Base-by-base conservation (phyloP, 2,888 invertebrate species). In the Stenchaetothrips biformis region DNA sequence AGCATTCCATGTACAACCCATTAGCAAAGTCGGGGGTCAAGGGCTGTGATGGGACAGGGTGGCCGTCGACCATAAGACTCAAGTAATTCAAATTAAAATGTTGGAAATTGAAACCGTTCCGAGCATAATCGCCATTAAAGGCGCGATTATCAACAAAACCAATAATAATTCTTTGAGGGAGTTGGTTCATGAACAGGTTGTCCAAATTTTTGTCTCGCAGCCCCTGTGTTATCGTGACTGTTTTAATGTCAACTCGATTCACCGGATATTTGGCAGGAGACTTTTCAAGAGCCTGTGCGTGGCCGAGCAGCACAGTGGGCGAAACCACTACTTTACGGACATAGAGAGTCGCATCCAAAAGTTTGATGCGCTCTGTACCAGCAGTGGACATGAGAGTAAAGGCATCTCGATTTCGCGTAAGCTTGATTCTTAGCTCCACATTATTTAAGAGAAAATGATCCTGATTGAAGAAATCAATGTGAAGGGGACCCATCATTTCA, bases 151-250 rank as follows among this genome's bases (percentile, higher is more conserved):
- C n/a, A 1, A n/a, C 62, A 2, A 86, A 84, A 6, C 84, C 84
- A n/a, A 86, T 48, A 47, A 85, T 82, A 18, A 85, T 81, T 78
- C 84, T 81, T 81, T 84, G 83, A 0, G 86, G 86, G n/a, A 85
- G 79, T 80, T 84, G 84, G 0, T 84, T 84, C 4, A 83, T 62
- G 80, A 85, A 85, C 13, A 86, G 67, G 79, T 86, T 85, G 78
- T 37, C 37, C 37, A 37, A 37, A 37, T 37, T 37, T 37, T 37
- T 37, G 4, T 37, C 37, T 1, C 37, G 86, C 85, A 78, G 83
- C 0, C 83, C 83, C 2, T 79, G 16, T 18, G 83, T 82, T 48
- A 84, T 82, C 9, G 84, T 83, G 18, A 83, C 78, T 2, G 83
- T 80, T 81, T 84, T 84, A 4, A 83, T 82, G 62, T 84, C 83